phyloP scores from a whole-genome alignment of 1,140 invertebrate species.

The Goniozus legneri region DNA sequence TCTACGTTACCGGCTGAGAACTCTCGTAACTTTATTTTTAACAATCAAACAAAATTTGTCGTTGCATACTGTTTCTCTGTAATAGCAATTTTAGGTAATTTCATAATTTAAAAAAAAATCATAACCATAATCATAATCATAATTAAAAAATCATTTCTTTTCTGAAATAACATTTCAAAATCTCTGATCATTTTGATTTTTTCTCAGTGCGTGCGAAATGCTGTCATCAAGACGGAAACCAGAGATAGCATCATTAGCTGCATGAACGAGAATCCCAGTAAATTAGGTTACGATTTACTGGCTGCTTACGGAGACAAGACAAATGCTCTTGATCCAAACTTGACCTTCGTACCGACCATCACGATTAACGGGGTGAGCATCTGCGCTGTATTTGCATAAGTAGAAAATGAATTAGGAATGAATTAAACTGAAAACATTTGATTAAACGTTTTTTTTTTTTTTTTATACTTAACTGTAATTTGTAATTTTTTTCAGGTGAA shows the following conservation, averaged over 20 bases:
- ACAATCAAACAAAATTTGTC: no score
- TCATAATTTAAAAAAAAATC: no score
- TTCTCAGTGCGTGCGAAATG: constrained; percentile 52
- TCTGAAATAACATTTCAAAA: no score
- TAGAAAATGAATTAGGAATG: neutral
- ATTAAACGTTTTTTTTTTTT: neutral
- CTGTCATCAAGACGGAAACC: constrained; percentile 38
- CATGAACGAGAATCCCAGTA: constrained; percentile 16
- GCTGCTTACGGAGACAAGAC: constrained; percentile 59
- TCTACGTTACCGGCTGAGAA: no score
- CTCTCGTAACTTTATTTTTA: no score
- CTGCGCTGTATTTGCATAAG: no score
- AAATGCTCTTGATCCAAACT: constrained; percentile 46
- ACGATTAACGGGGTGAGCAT: constrained; percentile 55
- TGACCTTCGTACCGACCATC: constrained; percentile 63
- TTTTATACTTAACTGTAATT: neutral
- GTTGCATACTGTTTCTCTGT: no score
- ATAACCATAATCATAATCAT: no score
- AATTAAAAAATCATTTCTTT: no score
- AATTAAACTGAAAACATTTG: constrained; percentile 3
- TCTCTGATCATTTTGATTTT: no score
- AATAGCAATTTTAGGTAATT: no score
- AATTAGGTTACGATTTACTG: constrained; percentile 54
- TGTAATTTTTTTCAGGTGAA: neutral
- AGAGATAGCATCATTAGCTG: constrained; percentile 51